A percentile compares a stretch with the other conserved stretches of the same genome.
Evolutionary conservation across 2,797 vertebrate genomes (phyloP).

Genomic region (Uromys caudimaculatus): DNA sequence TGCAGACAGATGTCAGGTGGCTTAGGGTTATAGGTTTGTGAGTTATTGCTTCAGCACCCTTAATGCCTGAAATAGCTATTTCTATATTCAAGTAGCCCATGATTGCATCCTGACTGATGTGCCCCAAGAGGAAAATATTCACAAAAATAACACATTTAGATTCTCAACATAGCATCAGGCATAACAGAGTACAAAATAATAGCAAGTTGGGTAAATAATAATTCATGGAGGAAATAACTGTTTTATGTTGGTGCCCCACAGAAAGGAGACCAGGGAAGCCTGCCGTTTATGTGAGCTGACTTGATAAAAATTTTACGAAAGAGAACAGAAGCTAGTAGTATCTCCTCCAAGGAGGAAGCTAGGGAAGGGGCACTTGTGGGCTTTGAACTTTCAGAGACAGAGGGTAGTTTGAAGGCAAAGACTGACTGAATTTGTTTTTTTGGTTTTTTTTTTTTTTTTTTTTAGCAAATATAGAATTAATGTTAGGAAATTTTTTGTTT

Average conservation of each 20-base stretch:
- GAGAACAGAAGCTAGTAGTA: not conserved
- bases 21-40: not conserved
- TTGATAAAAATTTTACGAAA: not conserved
- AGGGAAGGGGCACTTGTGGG: not conserved
- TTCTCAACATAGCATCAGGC: not conserved
- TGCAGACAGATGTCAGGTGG: not conserved
- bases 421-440: slow-evolving; percentile 1
- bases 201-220: not conserved
- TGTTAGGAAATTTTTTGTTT: not conserved
- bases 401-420: not conserved
- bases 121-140: slow-evolving; percentile 44
- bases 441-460: too few species aligned
- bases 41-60: slow-evolving; percentile 2
- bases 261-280: not conserved
- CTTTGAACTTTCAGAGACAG: not conserved
- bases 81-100: not conserved
- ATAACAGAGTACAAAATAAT: not conserved
- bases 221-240: slow-evolving; percentile 15
- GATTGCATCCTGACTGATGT: not conserved
- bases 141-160: slow-evolving; percentile 11
- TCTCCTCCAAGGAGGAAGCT: not conserved
- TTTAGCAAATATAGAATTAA: not conserved
- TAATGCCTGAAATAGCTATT: not conserved
- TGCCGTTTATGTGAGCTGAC: not conserved
- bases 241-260: not conserved